Conservation (phyloP, 2,888 invertebrate species). For the Pocota personata region DNA sequence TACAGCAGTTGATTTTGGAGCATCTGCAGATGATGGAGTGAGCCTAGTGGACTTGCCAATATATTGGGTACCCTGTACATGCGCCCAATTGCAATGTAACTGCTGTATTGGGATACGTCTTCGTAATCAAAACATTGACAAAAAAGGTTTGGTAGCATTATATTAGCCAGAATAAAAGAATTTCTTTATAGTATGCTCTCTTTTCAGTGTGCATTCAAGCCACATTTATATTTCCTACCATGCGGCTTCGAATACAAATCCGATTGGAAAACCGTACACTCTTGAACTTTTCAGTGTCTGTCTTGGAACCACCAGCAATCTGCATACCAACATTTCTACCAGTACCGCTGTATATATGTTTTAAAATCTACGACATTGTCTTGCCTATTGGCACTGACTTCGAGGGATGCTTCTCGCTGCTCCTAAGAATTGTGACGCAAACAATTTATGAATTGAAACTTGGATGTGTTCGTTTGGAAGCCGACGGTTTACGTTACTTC, state of each 20-base stretch:
- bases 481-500: not conserved
- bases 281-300: not conserved
- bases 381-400: conserved; percentile 11
- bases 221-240: not conserved
- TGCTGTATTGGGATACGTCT: conserved; percentile 25
- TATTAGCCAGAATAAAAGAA: not conserved
- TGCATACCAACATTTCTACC: conserved; percentile 12
- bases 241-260: not conserved
- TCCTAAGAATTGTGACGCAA: not conserved
- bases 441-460: not conserved
- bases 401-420: conserved; percentile 2
- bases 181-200: not conserved
- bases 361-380: not conserved
- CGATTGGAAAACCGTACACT: not conserved
- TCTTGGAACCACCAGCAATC: not conserved
- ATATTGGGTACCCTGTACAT: conserved; percentile 9
- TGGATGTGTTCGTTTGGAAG: conserved; percentile 1
- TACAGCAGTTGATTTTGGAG: not conserved
- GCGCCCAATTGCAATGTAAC: not conserved
- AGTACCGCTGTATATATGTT: conserved; percentile 17
- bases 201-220: conserved; percentile 15
- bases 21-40: too few relatives aligned
- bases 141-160: not conserved
- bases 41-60: not conserved
- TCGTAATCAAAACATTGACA: conserved; percentile 4